Base-by-base conservation (phyloP, 1,140 invertebrate species). In the Euborellia annulipes region DNA sequence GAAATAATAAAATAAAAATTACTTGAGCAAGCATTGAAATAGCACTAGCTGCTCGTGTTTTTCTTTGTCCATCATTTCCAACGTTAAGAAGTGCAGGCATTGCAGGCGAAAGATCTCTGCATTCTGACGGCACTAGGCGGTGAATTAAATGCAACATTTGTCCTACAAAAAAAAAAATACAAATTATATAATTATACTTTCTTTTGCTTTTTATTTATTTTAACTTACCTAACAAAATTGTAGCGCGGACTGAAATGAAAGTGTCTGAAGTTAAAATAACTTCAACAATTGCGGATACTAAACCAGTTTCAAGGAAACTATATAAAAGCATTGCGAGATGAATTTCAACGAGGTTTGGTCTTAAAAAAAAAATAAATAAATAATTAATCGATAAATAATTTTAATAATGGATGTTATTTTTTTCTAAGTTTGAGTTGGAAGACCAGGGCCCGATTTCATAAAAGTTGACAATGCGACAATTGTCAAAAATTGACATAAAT, bases 301-400 rank as follows among this genome's bases (percentile, higher is more conserved):
- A 60, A 36, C 90, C 88, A 47, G 77, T 80, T 62, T 87, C 80
- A 32, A 95, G 64, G 59, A 95, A 84, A 54, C 84, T 79, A 55
- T 89, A 84, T 4, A 97, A 70, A 47, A 96, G 62, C 14, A 96
- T 63, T n/a, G 89, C 79, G 52, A 86, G 66, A 67, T 96, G 91
- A 59, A 92, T 84, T 60, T 93, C 85, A 37, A 82, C 79, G 47
- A 95, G 75, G 62, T 94, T 94, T 2, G 89, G 82, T 48, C 89
- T 87, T 43, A 14, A 66, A 62, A 42, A 46, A 50, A 58, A 53
- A 50, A 49, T 41, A 36, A 54, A 43, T 39, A 51, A 20, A 27
- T 27, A 11, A 27, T 6, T 27, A 6, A 27, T 27, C n/a, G n/a
- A n/a, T n/a, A n/a, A n/a, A n/a, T n/a, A n/a, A n/a, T n/a, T n/a